Evolutionary conservation across 2,797 vertebrate species (phyloP), one percentile per base, ranked within the genome.

Genomic region (Xerus rutilus): DNA sequence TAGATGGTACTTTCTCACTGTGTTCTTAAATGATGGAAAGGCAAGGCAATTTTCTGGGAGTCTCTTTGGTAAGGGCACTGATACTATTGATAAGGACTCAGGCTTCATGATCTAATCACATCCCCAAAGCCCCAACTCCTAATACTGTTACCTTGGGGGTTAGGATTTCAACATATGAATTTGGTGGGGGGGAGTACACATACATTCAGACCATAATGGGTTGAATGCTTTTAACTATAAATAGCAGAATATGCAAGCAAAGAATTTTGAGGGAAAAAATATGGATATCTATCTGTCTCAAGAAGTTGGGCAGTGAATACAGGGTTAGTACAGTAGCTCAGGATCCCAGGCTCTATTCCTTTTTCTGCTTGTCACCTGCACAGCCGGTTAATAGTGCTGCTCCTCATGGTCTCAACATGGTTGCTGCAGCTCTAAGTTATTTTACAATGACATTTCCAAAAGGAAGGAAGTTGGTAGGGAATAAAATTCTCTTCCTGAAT

Each of bases 151-250:
- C n/a, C 9, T 18, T 43, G 35, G 35, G 12, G 25, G 13, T 76
- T 54, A 92, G 35, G 28, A 73, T 83, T 76, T 85, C 14, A 18
- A 45, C 11, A 25, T 32, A 18, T 32, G n/a, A 54, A 74, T 84
- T 84, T 52, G 39, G 4, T 49, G 49, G 1, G 8, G 18, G 4
- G 7, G 5, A n/a, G 7, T 3, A n/a, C 17, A 74, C 14, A 52
- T 5, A 74, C 3, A 52, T 74, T 83, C 69, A 23, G 43, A 43
- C 28, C 13, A 54, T 10, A 52, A 18, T 25, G 39, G 25, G 52
- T 59, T 59, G 82, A 39, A 64, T 91, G 10, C 21, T 87, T 91
- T 87, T 10, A 90, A 39, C 25, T 91, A 6, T 88, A 91, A 84
- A 88, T 17, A 62, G 47, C 10, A 59, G 54, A 85, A 52, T 25